These are phyloP conservation scores for Irena cyanogastra DNA, from an alignment of 2,113 vertebrate genomes.

Conservation along the genomic window DNA sequence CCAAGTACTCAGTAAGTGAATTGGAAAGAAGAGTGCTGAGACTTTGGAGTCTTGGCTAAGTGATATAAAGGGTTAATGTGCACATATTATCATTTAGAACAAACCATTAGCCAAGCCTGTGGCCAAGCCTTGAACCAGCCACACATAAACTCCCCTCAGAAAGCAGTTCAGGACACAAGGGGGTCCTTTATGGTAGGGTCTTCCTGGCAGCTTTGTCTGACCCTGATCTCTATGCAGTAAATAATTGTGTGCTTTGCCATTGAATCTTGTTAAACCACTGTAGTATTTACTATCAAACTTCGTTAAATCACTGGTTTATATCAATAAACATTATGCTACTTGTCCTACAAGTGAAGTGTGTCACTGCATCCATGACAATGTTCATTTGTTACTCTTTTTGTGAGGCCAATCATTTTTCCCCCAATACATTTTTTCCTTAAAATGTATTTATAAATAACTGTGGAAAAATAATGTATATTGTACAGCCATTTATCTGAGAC, in stretches of 20 bases:
- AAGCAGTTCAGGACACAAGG: not conserved
- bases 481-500: not conserved
- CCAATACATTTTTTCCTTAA: not conserved
- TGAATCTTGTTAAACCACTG: not conserved
- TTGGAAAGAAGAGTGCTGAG: not conserved
- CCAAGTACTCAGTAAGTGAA: not conserved
- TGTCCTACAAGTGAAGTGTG: not conserved
- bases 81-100: not conserved
- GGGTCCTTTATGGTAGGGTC: not conserved
- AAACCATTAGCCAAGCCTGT: not conserved
- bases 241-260: not conserved
- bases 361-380: not conserved
- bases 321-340: not conserved
- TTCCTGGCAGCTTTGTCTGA: not conserved
- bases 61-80: not conserved
- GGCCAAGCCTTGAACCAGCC: not conserved
- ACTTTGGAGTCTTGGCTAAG: not conserved
- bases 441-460: conserved; percentile 23
- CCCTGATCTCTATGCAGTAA: not conserved
- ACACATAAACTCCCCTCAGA: not conserved
- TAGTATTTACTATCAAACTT: not conserved
- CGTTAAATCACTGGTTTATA: not conserved
- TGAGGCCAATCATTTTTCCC: not conserved
- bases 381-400: not conserved
- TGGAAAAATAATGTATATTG: not conserved